These are phyloP conservation scores for Drosophila greeni DNA, from an alignment of 2,888 invertebrate genomes.

Conservation along the genomic window DNA sequence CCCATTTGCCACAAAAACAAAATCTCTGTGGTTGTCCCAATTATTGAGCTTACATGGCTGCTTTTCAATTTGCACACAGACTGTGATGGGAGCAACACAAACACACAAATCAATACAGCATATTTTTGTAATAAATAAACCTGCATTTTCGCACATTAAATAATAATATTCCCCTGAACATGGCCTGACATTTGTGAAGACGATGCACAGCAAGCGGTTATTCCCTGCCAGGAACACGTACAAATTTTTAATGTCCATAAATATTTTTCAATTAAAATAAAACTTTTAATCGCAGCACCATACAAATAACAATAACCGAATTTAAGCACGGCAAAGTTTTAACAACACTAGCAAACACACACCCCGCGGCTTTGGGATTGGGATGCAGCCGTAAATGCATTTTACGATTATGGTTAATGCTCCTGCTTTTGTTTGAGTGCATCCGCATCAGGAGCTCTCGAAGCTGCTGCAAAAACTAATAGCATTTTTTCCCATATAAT, in stretches of 20 bases:
- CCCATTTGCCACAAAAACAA: constrained; percentile 3
- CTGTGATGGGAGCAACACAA: background rate
- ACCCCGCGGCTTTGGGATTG: background rate
- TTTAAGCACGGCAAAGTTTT: constrained; percentile 39
- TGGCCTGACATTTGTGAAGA: constrained; percentile 12
- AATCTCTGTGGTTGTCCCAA: constrained; percentile 1
- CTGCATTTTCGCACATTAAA: constrained; percentile 12
- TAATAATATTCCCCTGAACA: constrained; percentile 11
- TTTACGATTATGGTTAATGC: constrained; percentile 41
- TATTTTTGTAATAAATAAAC: constrained; percentile 5
- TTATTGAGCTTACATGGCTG: constrained; percentile 4
- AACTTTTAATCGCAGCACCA: constrained; percentile 39
- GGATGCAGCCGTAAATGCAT: constrained; percentile 37
- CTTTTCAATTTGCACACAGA: constrained; percentile 5
- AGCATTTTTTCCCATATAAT: constrained; percentile 25
- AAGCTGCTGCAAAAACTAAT: constrained; percentile 28
- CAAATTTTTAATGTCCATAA: constrained; percentile 40
- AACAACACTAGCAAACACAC: constrained; percentile 13
- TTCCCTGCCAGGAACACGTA: background rate
- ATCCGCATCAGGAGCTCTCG: constrained; percentile 16
- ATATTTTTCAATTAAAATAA: constrained; percentile 43
- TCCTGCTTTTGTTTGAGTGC: constrained; percentile 41
- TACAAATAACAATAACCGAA: constrained; percentile 40
- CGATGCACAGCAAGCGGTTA: background rate
- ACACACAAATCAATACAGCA: background rate